Percentiles rank a stretch among this genome's conserved stretches.
phyloP scores from a whole-genome alignment of 2,888 invertebrate species.

The Beris morrisii region DNA sequence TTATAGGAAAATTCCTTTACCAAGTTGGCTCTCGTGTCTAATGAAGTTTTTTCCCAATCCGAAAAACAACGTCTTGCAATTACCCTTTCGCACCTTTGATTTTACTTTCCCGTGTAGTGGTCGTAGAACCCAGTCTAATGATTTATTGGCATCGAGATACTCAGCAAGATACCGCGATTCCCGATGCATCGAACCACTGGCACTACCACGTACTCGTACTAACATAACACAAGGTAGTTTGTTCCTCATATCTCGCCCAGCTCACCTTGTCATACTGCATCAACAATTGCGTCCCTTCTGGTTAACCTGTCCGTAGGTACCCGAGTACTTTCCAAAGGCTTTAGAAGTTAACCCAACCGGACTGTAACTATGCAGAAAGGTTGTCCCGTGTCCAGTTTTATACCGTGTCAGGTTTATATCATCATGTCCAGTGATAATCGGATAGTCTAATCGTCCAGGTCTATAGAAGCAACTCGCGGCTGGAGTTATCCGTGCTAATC shows the following conservation, averaged over 20 bases:
- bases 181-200: not conserved
- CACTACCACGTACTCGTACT: not conserved
- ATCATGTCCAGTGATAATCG: too few species aligned
- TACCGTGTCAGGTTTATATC: too few species aligned
- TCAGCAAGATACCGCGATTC: conserved; percentile 15
- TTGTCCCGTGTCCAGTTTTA: too few species aligned
- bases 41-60: too few species aligned
- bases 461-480: too few species aligned
- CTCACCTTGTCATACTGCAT: conserved; percentile 20
- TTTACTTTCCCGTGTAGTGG: conserved; percentile 22
- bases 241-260: too few species aligned
- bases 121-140: conserved; percentile 17
- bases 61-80: conserved; percentile 14
- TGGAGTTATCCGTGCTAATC: too few species aligned
- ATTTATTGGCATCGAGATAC: conserved; percentile 24
- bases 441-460: too few species aligned
- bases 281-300: conserved; percentile 20
- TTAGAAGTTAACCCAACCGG: too few species aligned
- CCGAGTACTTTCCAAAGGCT: not conserved
- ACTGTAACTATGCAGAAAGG: too few species aligned
- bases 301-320: conserved; percentile 4
- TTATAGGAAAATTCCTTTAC: too few species aligned
- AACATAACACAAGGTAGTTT: not conserved
- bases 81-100: conserved; percentile 29
- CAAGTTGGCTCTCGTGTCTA: too few species aligned